Base-by-base conservation (phyloP, 2,888 invertebrate genomes). In the Drosophila atripex region DNA sequence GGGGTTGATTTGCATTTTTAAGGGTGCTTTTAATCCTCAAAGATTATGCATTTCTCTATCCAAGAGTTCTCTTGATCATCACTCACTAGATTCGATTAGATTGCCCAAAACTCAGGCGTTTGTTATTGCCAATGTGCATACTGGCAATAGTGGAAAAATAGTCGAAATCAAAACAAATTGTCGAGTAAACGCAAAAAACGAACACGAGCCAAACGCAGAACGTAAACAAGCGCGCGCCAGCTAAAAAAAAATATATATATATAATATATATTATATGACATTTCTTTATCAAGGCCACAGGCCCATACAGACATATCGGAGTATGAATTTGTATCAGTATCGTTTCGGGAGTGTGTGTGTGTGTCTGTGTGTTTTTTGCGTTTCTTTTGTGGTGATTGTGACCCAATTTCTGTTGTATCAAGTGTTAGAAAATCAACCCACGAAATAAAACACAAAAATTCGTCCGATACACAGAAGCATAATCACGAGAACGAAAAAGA, bases 331-430 rank as follows among this genome's bases (percentile, higher is more conserved):
- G 14, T 28, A 28, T 28, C 28, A 28, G 28, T 28, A 9, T 28
- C 9, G 28, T 9, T 28, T 28, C n/a, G n/a, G 3, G 2, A 3
- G 9, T 28, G 28, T 28, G 9, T 28, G 28, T 51, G 32, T 60
- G 11, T 50, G 21, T 57, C 23, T 30, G 35, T 47, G n/a, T 46
- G 35, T 55, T 46, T 58, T 71, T 71, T 53, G 56, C 50, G 51
- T 55, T 52, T 64, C 46, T 53, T 66, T 71, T 63, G 54, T 59
- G 56, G 41, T 60, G 54, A 68, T 68, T 79, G 75, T 84, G 84
- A 84, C 84, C 84, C 70, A 84, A 84, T 84, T 86, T 85, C 77
- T 61, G 73, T 78, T 76, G 56, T 84, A 86, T 77, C 80, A 86
- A 84, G 71, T 86, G 75, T 74, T 83, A 75, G 66, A 63, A 76